These are phyloP conservation scores for Ceyx cyanopectus DNA, from an alignment of 2,113 vertebrate genomes.

Conservation along the genomic window DNA sequence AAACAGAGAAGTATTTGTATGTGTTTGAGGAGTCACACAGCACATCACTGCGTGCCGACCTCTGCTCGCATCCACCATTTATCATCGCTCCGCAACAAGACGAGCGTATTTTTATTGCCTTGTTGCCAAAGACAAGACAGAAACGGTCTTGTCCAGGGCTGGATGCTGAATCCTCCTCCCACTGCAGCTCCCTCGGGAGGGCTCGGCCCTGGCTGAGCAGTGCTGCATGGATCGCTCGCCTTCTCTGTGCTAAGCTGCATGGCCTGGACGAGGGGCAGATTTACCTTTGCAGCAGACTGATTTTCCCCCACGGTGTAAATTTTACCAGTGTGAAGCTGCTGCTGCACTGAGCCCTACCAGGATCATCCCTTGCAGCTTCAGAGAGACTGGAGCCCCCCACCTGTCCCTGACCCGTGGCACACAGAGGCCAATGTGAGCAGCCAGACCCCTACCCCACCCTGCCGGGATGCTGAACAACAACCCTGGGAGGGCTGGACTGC, in stretches of 20 bases:
- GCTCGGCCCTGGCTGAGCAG: not conserved
- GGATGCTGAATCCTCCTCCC: not conserved
- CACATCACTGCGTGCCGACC: not conserved
- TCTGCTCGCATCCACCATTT: slow-evolving; percentile 15
- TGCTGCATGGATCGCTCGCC: not conserved
- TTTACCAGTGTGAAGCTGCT: not conserved
- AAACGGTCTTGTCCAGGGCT: not conserved
- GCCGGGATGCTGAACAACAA: not conserved
- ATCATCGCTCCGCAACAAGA: not conserved
- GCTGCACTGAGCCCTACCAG: not conserved
- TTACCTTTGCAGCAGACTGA: not conserved
- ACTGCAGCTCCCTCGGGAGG: not conserved
- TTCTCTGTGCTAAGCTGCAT: not conserved
- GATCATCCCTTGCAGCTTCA: not conserved
- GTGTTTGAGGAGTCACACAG: not conserved
- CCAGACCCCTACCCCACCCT: not conserved
- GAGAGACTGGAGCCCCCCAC: not conserved
- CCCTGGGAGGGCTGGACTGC: accelerated
- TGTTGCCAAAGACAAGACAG: slow-evolving; percentile 28
- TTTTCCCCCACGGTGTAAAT: not conserved
- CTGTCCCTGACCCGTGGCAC: not conserved
- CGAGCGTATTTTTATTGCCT: not conserved
- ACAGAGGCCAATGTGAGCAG: not conserved
- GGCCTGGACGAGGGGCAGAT: not conserved
- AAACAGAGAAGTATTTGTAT: slow-evolving; percentile 32